Base-by-base conservation (phyloP, 2,797 vertebrate genomes). In the Mus spretus region DNA sequence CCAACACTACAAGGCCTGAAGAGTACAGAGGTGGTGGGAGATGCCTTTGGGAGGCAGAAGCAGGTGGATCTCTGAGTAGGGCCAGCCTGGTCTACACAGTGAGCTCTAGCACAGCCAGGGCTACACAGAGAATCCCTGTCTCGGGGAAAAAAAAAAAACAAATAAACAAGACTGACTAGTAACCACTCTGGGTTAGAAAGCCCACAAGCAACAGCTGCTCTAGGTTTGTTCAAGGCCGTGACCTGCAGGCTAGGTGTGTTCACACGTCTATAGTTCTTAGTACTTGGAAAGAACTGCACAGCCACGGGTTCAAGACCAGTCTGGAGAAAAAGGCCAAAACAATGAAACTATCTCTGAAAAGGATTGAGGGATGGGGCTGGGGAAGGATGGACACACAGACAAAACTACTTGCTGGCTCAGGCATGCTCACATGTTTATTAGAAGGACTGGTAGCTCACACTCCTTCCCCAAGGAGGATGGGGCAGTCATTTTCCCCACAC, bases 141-240 rank as follows among this genome's bases (percentile, higher is more conserved):
- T 63, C 57, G 11, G 7, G 15, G 17, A 55, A 55, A 55, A 55
- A 17, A 55, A 55, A 55, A 55, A n/a, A 81, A 26, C 12, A 47
- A 50, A 50, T 1, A 61, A 59, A 83, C 34, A 85, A 47, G 44
- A 50, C 61, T 14, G 11, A 22, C 8, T 89, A 72, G 59, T 72
- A 82, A 87, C 90, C 44, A 89, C 34, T 50, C 44, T 82, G 80
- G 53, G 93, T 85, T 92, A 37, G 44, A 91, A 55, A 53, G 53
- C 44, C 89, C 7, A 90, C 28, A 91, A 34, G 5, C 40, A 89
- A 92, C 12, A 85, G 24, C 72, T 91, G 77, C 17, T 90, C 59
- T n/a, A 79, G 28, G 37, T 63, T 63, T 92, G 50, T 40, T 86
- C 57, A 65, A 85, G 15, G 40, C n/a, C 59, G 37, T 34, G 26